phyloP scores from a whole-genome alignment of 1,140 invertebrate genomes.

The Planococcus citri region DNA sequence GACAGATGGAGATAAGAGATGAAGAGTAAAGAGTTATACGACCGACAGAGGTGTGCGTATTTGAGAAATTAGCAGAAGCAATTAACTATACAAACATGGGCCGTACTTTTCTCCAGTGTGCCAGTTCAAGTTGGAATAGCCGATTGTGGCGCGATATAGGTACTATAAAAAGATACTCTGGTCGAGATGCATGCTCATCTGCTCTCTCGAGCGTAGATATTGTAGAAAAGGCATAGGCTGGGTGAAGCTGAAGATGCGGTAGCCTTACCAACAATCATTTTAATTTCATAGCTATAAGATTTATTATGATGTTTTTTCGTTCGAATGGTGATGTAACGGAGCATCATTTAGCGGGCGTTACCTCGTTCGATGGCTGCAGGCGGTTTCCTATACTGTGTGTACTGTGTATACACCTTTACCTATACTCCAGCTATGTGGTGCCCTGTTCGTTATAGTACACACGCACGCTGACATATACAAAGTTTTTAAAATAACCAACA shows the following conservation, averaged over 20 bases:
- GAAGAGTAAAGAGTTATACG: too few species aligned
- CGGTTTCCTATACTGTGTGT: neutral
- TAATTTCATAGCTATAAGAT: neutral
- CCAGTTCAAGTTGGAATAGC: too few species aligned
- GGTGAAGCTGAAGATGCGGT: too few species aligned
- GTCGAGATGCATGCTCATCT: too few species aligned
- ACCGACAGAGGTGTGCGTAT: too few species aligned
- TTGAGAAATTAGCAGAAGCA: neutral
- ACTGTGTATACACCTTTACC: too few species aligned
- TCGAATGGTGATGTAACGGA: neutral
- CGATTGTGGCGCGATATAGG: neutral
- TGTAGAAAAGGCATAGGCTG: too few species aligned
- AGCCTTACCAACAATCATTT: neutral
- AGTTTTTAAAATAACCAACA: constrained; percentile 1
- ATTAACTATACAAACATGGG: constrained; percentile 3
- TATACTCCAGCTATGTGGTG: too few species aligned
- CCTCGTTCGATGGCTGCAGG: neutral
- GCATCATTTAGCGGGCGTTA: constrained; percentile 1
- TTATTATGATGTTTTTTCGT: neutral
- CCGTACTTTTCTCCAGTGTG: too few species aligned
- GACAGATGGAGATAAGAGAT: neutral
- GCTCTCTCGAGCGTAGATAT: too few species aligned
- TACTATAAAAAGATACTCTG: neutral
- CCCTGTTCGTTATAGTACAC: too few species aligned
- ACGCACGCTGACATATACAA: neutral